Evolutionary conservation across 2,888 invertebrate species (phyloP).

Genomic region (Acrobasis consociella): DNA sequence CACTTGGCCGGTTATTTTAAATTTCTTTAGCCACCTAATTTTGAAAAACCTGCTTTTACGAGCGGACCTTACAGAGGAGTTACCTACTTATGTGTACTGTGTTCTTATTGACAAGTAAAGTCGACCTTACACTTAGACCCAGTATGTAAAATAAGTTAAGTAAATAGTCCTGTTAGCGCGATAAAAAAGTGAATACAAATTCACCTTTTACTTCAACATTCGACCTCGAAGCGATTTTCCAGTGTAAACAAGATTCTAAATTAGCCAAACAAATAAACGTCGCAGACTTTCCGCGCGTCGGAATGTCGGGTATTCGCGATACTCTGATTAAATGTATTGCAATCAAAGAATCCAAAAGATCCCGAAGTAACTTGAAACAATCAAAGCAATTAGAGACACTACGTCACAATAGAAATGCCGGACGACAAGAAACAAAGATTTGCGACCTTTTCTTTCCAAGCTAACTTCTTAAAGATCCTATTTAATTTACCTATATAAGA

Average conservation of each 20-base stretch:
- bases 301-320: not conserved
- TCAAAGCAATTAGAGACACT: not conserved
- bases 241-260: slow-evolving; percentile 1
- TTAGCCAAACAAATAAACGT: not conserved
- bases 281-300: not conserved
- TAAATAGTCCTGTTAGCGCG: no score
- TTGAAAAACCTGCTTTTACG: no score
- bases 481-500: no score
- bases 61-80: no score
- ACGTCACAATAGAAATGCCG: not conserved
- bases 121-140: no score
- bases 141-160: no score
- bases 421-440: not conserved
- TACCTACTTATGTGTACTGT: no score
- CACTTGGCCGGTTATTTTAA: no score
- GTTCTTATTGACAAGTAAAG: no score
- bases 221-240: not conserved
- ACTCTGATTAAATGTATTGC: not conserved
- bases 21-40: no score
- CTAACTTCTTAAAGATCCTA: not conserved
- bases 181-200: no score
- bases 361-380: not conserved
- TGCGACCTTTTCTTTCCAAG: not conserved
- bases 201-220: no score
- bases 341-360: not conserved